Conservation (phyloP, 1,140 invertebrate species). For the Lepidurus packardi region DNA sequence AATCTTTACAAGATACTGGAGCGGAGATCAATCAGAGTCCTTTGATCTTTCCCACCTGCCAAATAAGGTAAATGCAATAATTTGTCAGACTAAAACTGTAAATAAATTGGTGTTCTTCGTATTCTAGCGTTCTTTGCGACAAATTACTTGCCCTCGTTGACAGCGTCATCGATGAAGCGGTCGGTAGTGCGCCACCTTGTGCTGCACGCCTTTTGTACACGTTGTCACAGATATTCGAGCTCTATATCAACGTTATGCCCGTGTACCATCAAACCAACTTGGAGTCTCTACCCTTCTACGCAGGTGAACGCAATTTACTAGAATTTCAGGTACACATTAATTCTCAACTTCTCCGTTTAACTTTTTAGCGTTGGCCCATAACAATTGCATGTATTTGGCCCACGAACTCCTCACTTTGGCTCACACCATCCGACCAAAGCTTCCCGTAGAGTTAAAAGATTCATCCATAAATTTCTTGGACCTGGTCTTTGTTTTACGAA, state of each 20-base stretch:
- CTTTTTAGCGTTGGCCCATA: slow-evolving; percentile 73
- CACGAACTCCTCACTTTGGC: slow-evolving; percentile 64
- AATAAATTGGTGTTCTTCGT: not conserved
- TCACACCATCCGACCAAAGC: slow-evolving; percentile 45
- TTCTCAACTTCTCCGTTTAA: slow-evolving; percentile 38
- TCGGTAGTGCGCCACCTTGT: slow-evolving; percentile 50
- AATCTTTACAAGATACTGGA: slow-evolving; percentile 33
- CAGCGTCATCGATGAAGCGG: slow-evolving; percentile 64
- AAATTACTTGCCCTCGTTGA: slow-evolving; percentile 63
- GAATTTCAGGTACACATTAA: slow-evolving; percentile 18
- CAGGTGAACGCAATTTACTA: slow-evolving; percentile 51
- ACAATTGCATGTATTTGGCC: slow-evolving; percentile 83
- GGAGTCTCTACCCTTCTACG: slow-evolving; percentile 74
- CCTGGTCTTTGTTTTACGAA: slow-evolving; percentile 57
- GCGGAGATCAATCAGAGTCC: slow-evolving; percentile 40
- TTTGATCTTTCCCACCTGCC: slow-evolving; percentile 55
- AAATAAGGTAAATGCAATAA: slow-evolving; percentile 52
- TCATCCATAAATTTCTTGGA: slow-evolving; percentile 53
- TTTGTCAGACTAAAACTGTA: not conserved
- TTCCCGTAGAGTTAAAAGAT: slow-evolving; percentile 43
- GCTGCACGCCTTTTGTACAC: slow-evolving; percentile 63
- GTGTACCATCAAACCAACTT: slow-evolving; percentile 70
- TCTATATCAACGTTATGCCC: slow-evolving; percentile 70
- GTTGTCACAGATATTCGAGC: slow-evolving; percentile 65
- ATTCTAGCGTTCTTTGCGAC: slow-evolving; percentile 40